Percentiles rank a stretch among this genome's conserved stretches.
These are phyloP conservation scores for Streblospio benedicti DNA, from an alignment of 1,140 invertebrate genomes.

Conservation along the genomic window DNA sequence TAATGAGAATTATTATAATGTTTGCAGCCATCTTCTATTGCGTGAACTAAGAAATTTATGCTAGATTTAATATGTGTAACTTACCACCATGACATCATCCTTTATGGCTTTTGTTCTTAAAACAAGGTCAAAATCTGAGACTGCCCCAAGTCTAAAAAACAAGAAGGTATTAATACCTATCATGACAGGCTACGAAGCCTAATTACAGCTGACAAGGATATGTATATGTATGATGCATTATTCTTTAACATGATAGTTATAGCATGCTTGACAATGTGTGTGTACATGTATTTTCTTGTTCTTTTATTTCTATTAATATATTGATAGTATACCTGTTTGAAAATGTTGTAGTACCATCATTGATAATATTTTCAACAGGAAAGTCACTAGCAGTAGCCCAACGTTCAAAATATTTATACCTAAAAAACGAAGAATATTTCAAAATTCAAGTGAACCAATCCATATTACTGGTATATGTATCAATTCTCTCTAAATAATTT, in stretches of 20 bases:
- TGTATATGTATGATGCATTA: too few relatives aligned
- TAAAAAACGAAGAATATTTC: conserved; percentile 7
- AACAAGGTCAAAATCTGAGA: conserved; percentile 28
- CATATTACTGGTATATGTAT: not conserved
- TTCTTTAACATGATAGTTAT: too few relatives aligned
- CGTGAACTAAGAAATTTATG: not conserved
- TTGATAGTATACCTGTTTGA: too few relatives aligned
- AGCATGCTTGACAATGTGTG: too few relatives aligned
- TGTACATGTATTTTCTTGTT: too few relatives aligned
- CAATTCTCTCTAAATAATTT: not conserved
- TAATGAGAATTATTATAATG: not conserved
- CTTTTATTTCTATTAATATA: too few relatives aligned
- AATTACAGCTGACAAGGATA: too few relatives aligned
- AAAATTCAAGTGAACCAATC: not conserved
- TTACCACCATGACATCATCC: conserved; percentile 27
- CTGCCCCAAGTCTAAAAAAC: conserved; percentile 20
- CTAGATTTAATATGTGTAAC: not conserved
- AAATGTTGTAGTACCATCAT: conserved; percentile 32
- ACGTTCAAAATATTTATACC: conserved; percentile 37
- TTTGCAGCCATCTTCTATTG: not conserved
- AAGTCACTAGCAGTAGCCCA: conserved; percentile 38
- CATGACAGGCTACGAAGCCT: too few relatives aligned
- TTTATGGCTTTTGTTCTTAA: conserved; percentile 25
- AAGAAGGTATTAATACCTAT: too few relatives aligned
- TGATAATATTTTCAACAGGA: conserved; percentile 33